Percentiles rank a stretch among this genome's conserved stretches.
These are phyloP conservation scores for Hippocampus zosterae DNA, from an alignment of 2,113 vertebrate species.

Conservation along the genomic window DNA sequence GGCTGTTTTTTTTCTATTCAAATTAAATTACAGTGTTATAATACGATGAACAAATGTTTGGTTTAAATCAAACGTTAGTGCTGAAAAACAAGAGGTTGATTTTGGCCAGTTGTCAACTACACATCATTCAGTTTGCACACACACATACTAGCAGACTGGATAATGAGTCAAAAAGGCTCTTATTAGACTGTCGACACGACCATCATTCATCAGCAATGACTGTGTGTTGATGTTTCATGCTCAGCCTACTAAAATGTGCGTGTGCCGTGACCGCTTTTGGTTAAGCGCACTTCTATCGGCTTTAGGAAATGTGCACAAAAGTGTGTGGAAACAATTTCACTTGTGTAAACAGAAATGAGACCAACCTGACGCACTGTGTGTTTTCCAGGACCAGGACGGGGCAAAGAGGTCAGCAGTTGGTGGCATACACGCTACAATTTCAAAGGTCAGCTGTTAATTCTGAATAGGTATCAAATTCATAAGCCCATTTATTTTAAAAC, in stretches of 20 bases:
- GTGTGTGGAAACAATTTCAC: slow-evolving; percentile 67
- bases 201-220: slow-evolving; percentile 44
- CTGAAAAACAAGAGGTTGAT: not conserved
- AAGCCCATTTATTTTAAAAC: not conserved
- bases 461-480: not conserved
- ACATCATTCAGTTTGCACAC: slow-evolving; percentile 27
- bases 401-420: not conserved
- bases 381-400: slow-evolving; percentile 32
- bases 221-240: slow-evolving; percentile 48
- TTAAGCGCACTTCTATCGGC: slow-evolving; percentile 22
- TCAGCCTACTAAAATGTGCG: slow-evolving; percentile 14
- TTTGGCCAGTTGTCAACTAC: slow-evolving; percentile 20
- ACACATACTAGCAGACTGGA: slow-evolving; percentile 11
- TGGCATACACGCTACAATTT: not conserved
- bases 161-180: slow-evolving; percentile 41
- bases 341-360: slow-evolving; percentile 61
- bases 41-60: not conserved
- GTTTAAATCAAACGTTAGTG: not conserved
- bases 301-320: slow-evolving; percentile 28
- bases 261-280: slow-evolving; percentile 33
- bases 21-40: not conserved
- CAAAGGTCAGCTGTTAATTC: not conserved
- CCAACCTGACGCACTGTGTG: slow-evolving; percentile 25
- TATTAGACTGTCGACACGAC: slow-evolving; percentile 29
- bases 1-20: slow-evolving; percentile 4